These are phyloP conservation scores for Aphidius ervi DNA, from an alignment of 1,140 invertebrate genomes.

Conservation along the genomic window DNA sequence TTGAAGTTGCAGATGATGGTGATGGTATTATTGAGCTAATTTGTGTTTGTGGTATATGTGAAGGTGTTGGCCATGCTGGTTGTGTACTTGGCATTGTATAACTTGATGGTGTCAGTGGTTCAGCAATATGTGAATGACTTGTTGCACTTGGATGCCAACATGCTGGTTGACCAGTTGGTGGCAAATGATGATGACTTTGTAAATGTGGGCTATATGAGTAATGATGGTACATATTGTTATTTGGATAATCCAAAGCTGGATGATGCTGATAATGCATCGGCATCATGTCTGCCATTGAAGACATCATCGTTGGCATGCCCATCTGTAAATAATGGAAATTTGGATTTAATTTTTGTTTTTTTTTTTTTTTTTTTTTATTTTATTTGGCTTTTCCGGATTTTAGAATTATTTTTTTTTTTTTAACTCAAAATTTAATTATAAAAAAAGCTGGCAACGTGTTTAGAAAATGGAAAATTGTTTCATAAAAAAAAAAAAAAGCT, in stretches of 20 bases:
- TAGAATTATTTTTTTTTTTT: too few species aligned
- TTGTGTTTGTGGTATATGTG: constrained; percentile 24
- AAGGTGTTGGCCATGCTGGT: constrained; percentile 29
- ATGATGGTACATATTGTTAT: constrained; percentile 35
- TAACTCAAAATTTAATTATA: too few species aligned
- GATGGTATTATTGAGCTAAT: constrained; percentile 23
- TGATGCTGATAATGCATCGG: constrained; percentile 34
- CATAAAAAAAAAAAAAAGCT: too few species aligned
- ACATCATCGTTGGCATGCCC: constrained; percentile 36
- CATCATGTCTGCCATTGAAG: constrained; percentile 37
- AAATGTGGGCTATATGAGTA: constrained; percentile 29
- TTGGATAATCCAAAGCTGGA: constrained; percentile 26
- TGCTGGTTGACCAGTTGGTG: constrained; percentile 19
- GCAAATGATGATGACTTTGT: constrained; percentile 15
- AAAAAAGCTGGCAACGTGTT: too few species aligned
- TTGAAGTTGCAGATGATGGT: too few species aligned
- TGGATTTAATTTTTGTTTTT: neutral
- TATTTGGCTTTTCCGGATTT: neutral
- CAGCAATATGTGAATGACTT: constrained; percentile 29
- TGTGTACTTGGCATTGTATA: constrained; percentile 30
- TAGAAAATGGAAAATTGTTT: too few species aligned
- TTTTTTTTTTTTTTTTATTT: neutral
- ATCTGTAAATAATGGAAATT: constrained; percentile 29
- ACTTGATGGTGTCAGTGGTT: constrained; percentile 28
- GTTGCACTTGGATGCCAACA: constrained; percentile 34